Base-by-base conservation (phyloP, 2,888 invertebrate species). In the Kuschelorhynchus macadamiae region DNA sequence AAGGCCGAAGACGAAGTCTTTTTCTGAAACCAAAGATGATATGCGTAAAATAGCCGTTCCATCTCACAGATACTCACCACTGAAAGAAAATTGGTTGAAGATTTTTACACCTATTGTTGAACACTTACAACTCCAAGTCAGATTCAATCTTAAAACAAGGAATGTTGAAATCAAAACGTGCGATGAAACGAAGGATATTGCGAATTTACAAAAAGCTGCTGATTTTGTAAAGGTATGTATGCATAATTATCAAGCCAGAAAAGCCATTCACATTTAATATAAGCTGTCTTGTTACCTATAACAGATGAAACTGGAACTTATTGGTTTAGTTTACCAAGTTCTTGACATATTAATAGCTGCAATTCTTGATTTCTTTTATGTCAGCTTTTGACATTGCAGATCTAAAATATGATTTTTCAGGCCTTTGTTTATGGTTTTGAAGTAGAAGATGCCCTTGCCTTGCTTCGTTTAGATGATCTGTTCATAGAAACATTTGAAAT, bases 401-500 rank as follows among this genome's bases (percentile, higher is more conserved):
- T n/a, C n/a, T n/a, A n/a, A n/a, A n/a, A n/a, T n/a, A n/a, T n/a
- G n/a, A n/a, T n/a, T n/a, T n/a, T n/a, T n/a, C 17, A 83, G 82
- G 98, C 98, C 1, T 98, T 98, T 80, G 87, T 97, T 21, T 91
- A 92, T 75, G 99, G 99, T 3, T 99, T 99, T 83, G 97, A 98
- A 77, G 94, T 98, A 0, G 97, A 97, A 82, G 99, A 99, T 84
- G 96, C 98, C 0, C 83, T 99, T 64, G 98, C 99, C 0, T 84
- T 99, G 1, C 86, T 99, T 0, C 88, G 99, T 77, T 86, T 99
- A 68, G 98, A 99, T 81, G 98, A 99, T 84, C 85, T 99, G 7
- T 99, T 98, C 83, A 88, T 99, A 0, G 98, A 99, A 85, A 91
- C 96, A 0, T 99, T 99, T 84, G 96, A 99, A 87, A 88, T 99